Conservation (phyloP, 2,888 invertebrate species). For the Drosophila paramelanica region DNA sequence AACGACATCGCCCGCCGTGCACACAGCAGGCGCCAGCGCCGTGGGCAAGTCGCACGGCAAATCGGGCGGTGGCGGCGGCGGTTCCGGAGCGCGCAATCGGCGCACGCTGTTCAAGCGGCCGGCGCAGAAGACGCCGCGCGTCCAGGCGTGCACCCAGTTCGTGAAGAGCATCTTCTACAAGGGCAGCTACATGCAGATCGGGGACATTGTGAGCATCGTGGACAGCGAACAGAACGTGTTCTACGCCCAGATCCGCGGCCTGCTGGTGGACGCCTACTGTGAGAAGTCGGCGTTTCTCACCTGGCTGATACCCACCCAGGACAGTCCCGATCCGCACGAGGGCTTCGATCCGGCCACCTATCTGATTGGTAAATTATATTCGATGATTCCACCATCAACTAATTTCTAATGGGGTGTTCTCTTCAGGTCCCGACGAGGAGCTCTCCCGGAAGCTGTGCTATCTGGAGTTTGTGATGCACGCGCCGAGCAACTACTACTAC, state of each 20-base stretch:
- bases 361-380: constrained; percentile 88
- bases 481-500: constrained; percentile 95
- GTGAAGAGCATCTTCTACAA: constrained; percentile 91
- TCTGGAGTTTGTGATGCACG: constrained; percentile 97
- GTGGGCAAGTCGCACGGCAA: constrained; percentile 42
- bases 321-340: constrained; percentile 91
- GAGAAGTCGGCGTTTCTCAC: constrained; percentile 96
- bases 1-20: constrained; percentile 1
- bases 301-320: constrained; percentile 95
- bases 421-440: constrained; percentile 93
- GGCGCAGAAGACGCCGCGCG: constrained; percentile 92
- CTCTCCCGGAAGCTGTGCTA: constrained; percentile 93
- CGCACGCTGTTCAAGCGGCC: constrained; percentile 91
- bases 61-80: constrained; percentile 24
- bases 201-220: constrained; percentile 94
- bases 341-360: constrained; percentile 95
- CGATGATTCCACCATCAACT: no score
- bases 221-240: constrained; percentile 91
- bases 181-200: constrained; percentile 93
- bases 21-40: neutral
- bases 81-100: constrained; percentile 88
- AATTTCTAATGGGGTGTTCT: neutral
- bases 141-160: constrained; percentile 92
- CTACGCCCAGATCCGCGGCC: constrained; percentile 95
- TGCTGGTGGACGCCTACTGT: constrained; percentile 96